Evolutionary conservation across 2,113 vertebrate species (phyloP), one percentile per base, ranked within the genome.

Genomic region (Corythornis cristatus): DNA sequence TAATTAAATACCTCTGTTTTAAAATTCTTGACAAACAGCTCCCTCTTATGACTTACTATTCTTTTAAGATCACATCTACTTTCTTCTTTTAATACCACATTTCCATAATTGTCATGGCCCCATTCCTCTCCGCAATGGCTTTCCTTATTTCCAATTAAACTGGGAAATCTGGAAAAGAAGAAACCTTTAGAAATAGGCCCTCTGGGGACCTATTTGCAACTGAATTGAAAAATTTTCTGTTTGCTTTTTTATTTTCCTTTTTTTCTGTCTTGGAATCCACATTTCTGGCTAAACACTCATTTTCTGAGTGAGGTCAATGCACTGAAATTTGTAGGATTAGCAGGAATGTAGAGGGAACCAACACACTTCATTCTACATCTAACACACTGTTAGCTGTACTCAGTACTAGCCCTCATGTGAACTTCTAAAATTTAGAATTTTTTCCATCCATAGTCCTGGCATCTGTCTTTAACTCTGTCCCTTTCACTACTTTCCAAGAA

Each of bases 131-230:
- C 2, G 3, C 15, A 76, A 35, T 53, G 60, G 10, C 48, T 93
- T 76, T 89, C 11, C n/a, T 64, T 6, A 61, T 73, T 94, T 93
- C n/a, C 23, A 88, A 8, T 77, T 86, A 86, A 78, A 81, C n/a
- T 7, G 71, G 57, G 13, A 92, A 90, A 93, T 35, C 5, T 62
- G 33, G 13, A 33, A 86, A 93, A 79, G 28, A 67, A 76, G 33
- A 70, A 86, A 42, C 15, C 14, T 53, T 17, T 43, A 75, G 46
- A 74, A 71, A 22, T 88, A 62, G 33, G 20, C 11, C 14, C 11
- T 75, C 14, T n/a, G 14, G 14, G 17, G 2, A 1, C 6, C 81
- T 80, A 35, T 35, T 35, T 35, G 35, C 12, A 64, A n/a, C 43
- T 78, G 48, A 60, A 28, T 13, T 61, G 8, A 29, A 75, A 2